A percentile compares a stretch with the other conserved stretches of the same genome.
Conservation (phyloP, 2,113 vertebrate species). For the Poeciliopsis retropinna region DNA sequence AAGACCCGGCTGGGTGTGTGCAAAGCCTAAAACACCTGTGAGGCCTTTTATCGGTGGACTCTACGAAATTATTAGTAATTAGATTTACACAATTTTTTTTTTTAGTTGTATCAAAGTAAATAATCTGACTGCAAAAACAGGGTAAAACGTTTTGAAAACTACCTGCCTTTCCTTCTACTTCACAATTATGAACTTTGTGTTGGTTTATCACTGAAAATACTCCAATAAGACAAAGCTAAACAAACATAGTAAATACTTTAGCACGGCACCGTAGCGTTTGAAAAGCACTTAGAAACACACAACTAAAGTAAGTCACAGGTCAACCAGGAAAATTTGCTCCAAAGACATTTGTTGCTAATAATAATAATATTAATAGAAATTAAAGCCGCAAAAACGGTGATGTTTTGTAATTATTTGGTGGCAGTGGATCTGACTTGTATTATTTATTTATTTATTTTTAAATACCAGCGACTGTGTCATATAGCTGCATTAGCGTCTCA, state of each 20-base stretch:
- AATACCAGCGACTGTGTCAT: constrained; percentile 66
- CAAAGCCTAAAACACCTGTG: neutral
- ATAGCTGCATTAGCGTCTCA: constrained; percentile 76
- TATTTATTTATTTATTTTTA: constrained; percentile 7
- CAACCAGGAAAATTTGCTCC: constrained; percentile 44
- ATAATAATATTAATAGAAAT: constrained; percentile 70
- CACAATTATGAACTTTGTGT: neutral
- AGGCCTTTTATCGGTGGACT: neutral
- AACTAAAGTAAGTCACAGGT: constrained; percentile 54
- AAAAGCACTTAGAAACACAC: constrained; percentile 53
- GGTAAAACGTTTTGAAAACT: neutral
- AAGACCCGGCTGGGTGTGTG: no score
- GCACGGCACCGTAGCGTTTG: neutral
- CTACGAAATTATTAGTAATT: neutral
- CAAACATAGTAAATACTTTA: neutral
- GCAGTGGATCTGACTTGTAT: constrained; percentile 60
- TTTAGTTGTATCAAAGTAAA: constrained; percentile 3
- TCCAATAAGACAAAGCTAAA: neutral
- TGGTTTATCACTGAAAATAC: neutral
- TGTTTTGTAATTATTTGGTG: constrained; percentile 60
- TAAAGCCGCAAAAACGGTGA: constrained; percentile 52
- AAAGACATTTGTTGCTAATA: constrained; percentile 54
- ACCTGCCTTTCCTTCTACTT: neutral
- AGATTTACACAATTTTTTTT: neutral
- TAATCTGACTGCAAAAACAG: neutral